phyloP scores from a whole-genome alignment of 2,113 vertebrate species.

The Lontra canadensis region DNA sequence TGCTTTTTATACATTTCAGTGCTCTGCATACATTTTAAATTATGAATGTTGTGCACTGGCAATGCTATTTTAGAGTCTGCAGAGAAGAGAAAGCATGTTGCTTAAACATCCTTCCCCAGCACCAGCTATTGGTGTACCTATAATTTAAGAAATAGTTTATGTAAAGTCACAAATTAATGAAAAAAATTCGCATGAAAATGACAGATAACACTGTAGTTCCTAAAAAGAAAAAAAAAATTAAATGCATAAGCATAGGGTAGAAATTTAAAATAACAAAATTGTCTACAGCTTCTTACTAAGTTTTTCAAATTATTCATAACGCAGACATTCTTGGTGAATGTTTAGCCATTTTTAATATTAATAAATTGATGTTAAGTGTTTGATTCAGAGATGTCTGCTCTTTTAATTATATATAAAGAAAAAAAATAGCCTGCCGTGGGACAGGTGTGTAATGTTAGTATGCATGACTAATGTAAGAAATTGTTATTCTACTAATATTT shows the following conservation, averaged over 20 bases:
- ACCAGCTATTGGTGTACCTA: constrained; percentile 93
- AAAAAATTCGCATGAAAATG: constrained; percentile 91
- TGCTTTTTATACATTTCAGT: constrained; percentile 99
- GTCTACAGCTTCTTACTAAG: constrained; percentile 90
- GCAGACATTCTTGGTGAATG: constrained; percentile 95
- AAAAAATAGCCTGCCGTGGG: constrained; percentile 85
- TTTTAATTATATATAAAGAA: constrained; percentile 89
- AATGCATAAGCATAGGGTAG: constrained; percentile 87
- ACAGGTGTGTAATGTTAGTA: constrained; percentile 94
- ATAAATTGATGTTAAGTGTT: constrained; percentile 96
- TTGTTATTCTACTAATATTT: constrained; percentile 96
- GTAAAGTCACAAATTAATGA: constrained; percentile 93
- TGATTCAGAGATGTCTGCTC: constrained; percentile 90
- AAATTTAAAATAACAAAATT: constrained; percentile 89
- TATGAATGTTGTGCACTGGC: constrained; percentile 96
- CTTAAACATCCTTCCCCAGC: constrained; percentile 91
- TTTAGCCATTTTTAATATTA: constrained; percentile 97
- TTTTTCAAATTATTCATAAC: constrained; percentile 95
- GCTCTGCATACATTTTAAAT: constrained; percentile 99
- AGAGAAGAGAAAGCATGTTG: constrained; percentile 95
- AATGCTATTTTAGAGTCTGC: constrained; percentile 98
- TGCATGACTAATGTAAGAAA: constrained; percentile 98
- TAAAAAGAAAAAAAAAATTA: constrained; percentile 78
- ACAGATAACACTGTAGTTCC: constrained; percentile 90
- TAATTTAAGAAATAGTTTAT: constrained; percentile 93